Conservation (phyloP, 2,113 vertebrate species). For the Penelope pileata region DNA sequence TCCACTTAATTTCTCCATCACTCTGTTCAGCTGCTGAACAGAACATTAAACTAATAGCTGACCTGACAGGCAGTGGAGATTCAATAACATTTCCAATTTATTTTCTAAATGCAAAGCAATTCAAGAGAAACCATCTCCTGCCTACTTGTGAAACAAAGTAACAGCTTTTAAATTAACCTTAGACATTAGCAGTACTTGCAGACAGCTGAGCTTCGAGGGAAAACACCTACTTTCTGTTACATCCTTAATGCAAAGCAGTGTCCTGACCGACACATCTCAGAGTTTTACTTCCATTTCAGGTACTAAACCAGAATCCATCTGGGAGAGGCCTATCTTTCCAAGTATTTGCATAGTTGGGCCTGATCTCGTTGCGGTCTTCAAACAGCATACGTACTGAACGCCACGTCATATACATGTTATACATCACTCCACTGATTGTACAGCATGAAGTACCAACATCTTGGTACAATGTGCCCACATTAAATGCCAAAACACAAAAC, state of each 20-base stretch:
- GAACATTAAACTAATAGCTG: neutral
- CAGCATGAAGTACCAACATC: neutral
- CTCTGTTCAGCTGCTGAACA: neutral
- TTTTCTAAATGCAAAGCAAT: conserved; percentile 24
- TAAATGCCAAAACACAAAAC: neutral
- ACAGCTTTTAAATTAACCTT: conserved; percentile 15
- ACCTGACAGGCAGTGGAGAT: neutral
- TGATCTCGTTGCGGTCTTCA: neutral
- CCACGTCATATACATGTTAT: neutral
- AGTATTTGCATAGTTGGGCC: neutral
- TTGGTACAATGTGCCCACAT: neutral
- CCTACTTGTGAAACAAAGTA: neutral
- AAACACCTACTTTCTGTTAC: neutral
- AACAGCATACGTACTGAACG: neutral
- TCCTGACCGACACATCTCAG: neutral
- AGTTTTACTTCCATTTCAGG: neutral
- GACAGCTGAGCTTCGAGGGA: conserved; percentile 12
- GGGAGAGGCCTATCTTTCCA: neutral
- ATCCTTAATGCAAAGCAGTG: neutral
- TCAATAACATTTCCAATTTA: neutral
- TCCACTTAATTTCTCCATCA: neutral
- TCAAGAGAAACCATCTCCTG: conserved; percentile 4
- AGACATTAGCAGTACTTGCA: neutral
- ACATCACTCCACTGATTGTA: neutral
- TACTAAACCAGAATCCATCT: neutral